Percentiles rank a stretch among this genome's conserved stretches.
Conservation (phyloP, 2,797 vertebrate genomes). For the Poeciliopsis paucimaculata region DNA sequence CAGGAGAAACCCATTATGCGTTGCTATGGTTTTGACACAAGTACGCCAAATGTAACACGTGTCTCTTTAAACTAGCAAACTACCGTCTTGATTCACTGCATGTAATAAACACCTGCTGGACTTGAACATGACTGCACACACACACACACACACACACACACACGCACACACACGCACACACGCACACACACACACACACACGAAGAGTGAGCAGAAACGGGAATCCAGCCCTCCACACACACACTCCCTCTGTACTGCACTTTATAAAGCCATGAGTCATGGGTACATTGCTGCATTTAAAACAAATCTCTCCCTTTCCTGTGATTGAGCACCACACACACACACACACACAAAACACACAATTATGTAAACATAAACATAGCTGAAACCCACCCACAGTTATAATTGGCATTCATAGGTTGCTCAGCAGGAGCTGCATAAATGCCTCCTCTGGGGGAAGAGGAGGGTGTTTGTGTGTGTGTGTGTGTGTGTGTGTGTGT, state of each 20-base stretch:
- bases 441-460: conserved; percentile 43
- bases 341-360: conserved; percentile 2
- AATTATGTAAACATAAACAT: conserved; percentile 45
- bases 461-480: conserved; percentile 2
- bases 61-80: conserved; percentile 29
- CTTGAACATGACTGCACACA: conserved; percentile 48
- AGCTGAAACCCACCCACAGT: conserved; percentile 57
- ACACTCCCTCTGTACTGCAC: conserved; percentile 48
- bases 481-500: no score
- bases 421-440: conserved; percentile 60
- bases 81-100: conserved; percentile 31
- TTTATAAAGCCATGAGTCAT: conserved; percentile 78
- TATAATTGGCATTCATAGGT: conserved; percentile 63
- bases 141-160: background rate
- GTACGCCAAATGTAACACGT: conserved; percentile 5
- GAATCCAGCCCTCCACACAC: conserved; percentile 45
- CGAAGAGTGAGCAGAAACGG: conserved; percentile 25
- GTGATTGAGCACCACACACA: conserved; percentile 24
- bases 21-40: background rate
- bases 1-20: background rate
- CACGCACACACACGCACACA: conserved; percentile 1
- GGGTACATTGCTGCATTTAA: conserved; percentile 69
- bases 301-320: conserved; percentile 34
- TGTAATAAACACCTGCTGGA: conserved; percentile 50
- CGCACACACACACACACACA: background rate